Conservation (phyloP, 2,888 invertebrate species). For the Oscheius sp. region DNA sequence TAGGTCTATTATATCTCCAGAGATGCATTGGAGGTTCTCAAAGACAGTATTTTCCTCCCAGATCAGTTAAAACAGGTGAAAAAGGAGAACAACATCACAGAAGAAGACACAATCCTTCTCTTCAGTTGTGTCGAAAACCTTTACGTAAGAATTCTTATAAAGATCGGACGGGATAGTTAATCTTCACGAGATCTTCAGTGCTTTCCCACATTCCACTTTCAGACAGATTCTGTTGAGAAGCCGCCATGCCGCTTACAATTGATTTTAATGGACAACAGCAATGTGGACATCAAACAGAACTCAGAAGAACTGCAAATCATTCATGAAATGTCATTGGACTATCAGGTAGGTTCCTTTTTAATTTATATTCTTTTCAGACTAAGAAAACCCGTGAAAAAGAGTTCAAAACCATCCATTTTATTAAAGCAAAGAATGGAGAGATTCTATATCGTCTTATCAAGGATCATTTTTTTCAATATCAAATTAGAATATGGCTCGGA, state of each 20-base stretch:
- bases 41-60: not conserved
- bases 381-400: not conserved
- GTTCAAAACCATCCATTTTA: not conserved
- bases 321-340: not conserved
- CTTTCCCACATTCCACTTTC: not conserved
- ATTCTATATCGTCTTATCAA: not conserved
- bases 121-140: not conserved
- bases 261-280: not conserved
- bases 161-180: too few species aligned
- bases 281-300: not conserved
- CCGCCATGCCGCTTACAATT: slow-evolving; percentile 5
- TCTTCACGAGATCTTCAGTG: too few species aligned
- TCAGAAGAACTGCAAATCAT: not conserved
- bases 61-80: not conserved
- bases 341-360: not conserved
- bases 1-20: not conserved
- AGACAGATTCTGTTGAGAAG: not conserved
- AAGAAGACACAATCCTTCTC: slow-evolving; percentile 3
- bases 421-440: not conserved
- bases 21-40: not conserved
- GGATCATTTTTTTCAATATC: slow-evolving; percentile 2
- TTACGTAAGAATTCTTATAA: too few species aligned
- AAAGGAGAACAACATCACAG: not conserved
- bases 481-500: not conserved
- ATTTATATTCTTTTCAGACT: not conserved